A percentile compares a stretch with the other conserved stretches of the same genome.
phyloP scores from a whole-genome alignment of 2,888 invertebrate genomes.

The Callimorpha dominula region DNA sequence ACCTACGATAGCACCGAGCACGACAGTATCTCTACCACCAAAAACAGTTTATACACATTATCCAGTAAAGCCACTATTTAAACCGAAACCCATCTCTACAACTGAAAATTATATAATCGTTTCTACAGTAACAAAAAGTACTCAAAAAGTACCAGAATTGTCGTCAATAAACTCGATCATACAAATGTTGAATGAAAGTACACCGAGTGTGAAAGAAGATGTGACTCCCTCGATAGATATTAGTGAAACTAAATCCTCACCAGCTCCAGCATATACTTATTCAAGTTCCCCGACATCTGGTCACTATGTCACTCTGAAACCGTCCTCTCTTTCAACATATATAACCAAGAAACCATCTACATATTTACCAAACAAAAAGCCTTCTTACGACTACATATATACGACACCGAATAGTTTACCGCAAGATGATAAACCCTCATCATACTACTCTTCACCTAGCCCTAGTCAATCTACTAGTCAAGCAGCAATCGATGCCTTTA shows the following conservation, averaged over 20 bases:
- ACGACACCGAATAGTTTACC: slow-evolving; percentile 72
- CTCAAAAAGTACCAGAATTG: slow-evolving; percentile 75
- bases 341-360: slow-evolving; percentile 51
- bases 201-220: slow-evolving; percentile 75
- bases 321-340: slow-evolving; percentile 61
- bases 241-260: slow-evolving; percentile 78
- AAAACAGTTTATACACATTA: slow-evolving; percentile 77
- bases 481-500: slow-evolving; percentile 78
- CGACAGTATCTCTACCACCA: slow-evolving; percentile 66
- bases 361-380: slow-evolving; percentile 60
- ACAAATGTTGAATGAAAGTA: slow-evolving; percentile 87
- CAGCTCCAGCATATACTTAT: slow-evolving; percentile 69
- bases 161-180: slow-evolving; percentile 87
- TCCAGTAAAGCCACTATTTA: slow-evolving; percentile 85
- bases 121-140: slow-evolving; percentile 85
- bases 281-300: slow-evolving; percentile 72
- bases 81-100: slow-evolving; percentile 78
- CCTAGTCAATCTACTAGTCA: slow-evolving; percentile 81
- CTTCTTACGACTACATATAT: slow-evolving; percentile 59
- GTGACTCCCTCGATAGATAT: slow-evolving; percentile 69
- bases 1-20: slow-evolving; percentile 71
- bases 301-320: slow-evolving; percentile 79
- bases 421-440: slow-evolving; percentile 63
- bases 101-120: slow-evolving; percentile 86
- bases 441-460: slow-evolving; percentile 69